phyloP scores from a whole-genome alignment of 2,797 vertebrate genomes.

The Ateles fusciceps region DNA sequence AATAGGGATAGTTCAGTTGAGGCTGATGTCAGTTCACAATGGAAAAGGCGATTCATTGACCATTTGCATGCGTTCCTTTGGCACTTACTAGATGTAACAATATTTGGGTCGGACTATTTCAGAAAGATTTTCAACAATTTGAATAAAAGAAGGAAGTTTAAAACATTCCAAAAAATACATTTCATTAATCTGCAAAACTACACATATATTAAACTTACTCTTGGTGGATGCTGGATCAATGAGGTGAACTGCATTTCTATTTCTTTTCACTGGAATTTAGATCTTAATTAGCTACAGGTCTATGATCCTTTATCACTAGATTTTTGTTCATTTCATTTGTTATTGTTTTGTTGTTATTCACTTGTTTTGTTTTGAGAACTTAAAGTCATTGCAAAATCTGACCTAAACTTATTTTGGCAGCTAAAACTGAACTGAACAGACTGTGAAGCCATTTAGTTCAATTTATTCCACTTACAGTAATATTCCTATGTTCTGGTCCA shows the following conservation, averaged over 20 bases:
- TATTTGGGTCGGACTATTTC: neutral
- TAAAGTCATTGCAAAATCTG: neutral
- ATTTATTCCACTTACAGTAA: neutral
- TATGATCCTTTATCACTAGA: neutral
- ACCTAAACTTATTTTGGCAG: neutral
- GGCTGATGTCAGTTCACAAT: neutral
- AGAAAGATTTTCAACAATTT: slow-evolving; percentile 15
- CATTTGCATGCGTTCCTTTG: neutral
- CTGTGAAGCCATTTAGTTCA: neutral
- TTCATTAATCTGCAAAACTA: neutral
- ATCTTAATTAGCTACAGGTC: neutral
- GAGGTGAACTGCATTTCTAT: neutral
- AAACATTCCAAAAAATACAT: neutral
- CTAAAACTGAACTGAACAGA: neutral
- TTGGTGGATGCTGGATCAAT: neutral
- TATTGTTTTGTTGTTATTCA: neutral
- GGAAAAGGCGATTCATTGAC: neutral
- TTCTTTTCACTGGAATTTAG: slow-evolving; percentile 8
- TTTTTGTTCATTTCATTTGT: neutral
- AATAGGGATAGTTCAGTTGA: neutral
- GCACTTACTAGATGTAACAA: neutral
- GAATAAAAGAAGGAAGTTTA: neutral
- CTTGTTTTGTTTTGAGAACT: neutral
- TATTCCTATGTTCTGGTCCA: neutral
- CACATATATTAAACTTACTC: neutral